Conservation (phyloP, 2,888 invertebrate species). For the Thyatira batis region DNA sequence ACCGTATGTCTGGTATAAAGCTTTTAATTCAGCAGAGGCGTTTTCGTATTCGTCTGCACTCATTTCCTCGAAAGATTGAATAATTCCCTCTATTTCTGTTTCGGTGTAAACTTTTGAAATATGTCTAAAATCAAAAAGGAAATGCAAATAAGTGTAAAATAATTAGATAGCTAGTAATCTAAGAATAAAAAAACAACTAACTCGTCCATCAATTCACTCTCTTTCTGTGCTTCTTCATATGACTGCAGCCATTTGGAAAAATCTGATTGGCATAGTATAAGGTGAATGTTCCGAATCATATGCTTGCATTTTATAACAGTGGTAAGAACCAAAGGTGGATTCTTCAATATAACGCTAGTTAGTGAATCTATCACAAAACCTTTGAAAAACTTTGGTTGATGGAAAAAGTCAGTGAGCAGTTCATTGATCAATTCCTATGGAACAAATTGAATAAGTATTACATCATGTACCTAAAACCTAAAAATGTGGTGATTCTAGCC, state of each 20-base stretch:
- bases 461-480: background rate
- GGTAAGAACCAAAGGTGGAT: constrained; percentile 51
- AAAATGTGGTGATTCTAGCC: no score
- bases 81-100: constrained; percentile 57
- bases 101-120: constrained; percentile 54
- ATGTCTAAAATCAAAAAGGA: constrained; percentile 29
- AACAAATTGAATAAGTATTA: constrained; percentile 10
- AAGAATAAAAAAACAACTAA: constrained; percentile 33
- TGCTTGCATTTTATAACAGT: constrained; percentile 64
- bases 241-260: constrained; percentile 63
- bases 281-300: constrained; percentile 59
- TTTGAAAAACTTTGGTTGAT: constrained; percentile 46
- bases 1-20: constrained; percentile 58
- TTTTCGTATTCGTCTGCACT: constrained; percentile 60
- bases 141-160: constrained; percentile 9
- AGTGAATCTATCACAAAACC: constrained; percentile 70
- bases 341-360: constrained; percentile 60
- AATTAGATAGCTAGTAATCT: no score
- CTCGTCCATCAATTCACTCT: constrained; percentile 56
- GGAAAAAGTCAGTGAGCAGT: constrained; percentile 60
- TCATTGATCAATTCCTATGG: constrained; percentile 64
- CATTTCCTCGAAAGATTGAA: constrained; percentile 60
- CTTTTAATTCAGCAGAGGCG: constrained; percentile 53
- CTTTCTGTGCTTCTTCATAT: constrained; percentile 59
- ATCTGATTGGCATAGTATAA: constrained; percentile 68